phyloP scores from a whole-genome alignment of 2,113 vertebrate species.

The Psephotus haematonotus region DNA sequence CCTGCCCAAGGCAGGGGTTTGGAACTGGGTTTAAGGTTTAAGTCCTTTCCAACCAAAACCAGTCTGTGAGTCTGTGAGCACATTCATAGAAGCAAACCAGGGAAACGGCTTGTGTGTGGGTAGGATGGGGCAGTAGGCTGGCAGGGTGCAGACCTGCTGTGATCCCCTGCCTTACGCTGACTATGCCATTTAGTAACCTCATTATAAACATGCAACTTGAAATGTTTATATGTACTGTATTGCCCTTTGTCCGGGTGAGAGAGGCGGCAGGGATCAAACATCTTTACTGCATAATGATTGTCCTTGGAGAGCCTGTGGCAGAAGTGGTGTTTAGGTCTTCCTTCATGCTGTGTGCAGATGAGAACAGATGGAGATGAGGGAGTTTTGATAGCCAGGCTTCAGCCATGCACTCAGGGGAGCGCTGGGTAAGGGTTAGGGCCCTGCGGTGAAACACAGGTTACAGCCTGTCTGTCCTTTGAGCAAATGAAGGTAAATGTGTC shows the following conservation, averaged over 20 bases:
- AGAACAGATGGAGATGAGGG: neutral
- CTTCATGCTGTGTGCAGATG: neutral
- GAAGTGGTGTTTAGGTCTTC: neutral
- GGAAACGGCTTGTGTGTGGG: neutral
- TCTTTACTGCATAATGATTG: neutral
- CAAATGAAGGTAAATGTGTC: neutral
- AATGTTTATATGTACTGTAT: neutral
- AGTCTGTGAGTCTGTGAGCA: neutral
- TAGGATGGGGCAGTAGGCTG: neutral
- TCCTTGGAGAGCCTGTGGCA: neutral
- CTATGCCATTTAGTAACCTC: neutral
- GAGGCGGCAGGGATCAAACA: neutral
- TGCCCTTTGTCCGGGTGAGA: neutral
- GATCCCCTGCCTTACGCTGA: neutral
- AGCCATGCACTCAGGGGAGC: neutral
- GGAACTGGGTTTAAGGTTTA: neutral
- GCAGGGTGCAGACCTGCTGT: neutral
- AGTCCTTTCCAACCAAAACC: neutral
- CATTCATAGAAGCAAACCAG: neutral
- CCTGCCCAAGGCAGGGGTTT: neutral
- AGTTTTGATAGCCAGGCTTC: neutral
- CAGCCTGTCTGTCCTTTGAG: neutral
- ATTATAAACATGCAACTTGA: neutral
- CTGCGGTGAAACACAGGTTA: neutral
- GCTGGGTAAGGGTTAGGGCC: neutral